Evolutionary conservation across 2,113 vertebrate species (phyloP).

Genomic region (Riparia riparia): DNA sequence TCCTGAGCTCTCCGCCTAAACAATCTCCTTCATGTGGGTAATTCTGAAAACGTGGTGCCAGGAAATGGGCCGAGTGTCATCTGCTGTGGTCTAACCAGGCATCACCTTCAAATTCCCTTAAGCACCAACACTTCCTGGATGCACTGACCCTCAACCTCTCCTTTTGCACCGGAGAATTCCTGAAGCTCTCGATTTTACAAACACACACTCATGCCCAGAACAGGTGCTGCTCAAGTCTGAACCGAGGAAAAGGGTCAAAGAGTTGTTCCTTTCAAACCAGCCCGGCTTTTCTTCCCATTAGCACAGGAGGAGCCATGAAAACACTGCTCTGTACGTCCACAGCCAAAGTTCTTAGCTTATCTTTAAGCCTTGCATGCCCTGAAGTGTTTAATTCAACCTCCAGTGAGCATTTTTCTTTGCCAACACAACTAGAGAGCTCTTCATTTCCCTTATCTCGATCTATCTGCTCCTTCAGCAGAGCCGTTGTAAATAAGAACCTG

Average conservation of each 20-base stretch:
- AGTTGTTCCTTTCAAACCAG: background rate
- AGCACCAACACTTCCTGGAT: background rate
- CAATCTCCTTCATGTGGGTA: background rate
- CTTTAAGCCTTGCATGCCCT: slow-evolving; percentile 46
- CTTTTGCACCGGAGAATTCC: background rate
- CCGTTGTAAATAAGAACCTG: slow-evolving; percentile 40
- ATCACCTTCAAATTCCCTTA: background rate
- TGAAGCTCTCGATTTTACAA: background rate
- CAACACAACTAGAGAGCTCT: slow-evolving; percentile 58
- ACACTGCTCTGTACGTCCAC: background rate
- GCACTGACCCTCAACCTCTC: background rate
- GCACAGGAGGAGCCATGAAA: slow-evolving; percentile 21
- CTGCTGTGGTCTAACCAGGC: background rate
- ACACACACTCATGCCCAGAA: background rate
- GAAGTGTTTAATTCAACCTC: slow-evolving; percentile 54
- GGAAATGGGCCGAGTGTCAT: fast-evolving
- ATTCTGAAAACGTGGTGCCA: background rate
- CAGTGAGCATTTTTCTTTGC: slow-evolving; percentile 53
- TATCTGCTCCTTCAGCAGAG: slow-evolving; percentile 60
- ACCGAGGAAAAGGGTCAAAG: background rate
- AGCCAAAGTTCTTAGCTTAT: slow-evolving; percentile 58
- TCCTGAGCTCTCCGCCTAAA: background rate
- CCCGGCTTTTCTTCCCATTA: background rate
- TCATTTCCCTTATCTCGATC: slow-evolving; percentile 49
- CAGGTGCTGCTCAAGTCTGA: background rate